Evolutionary conservation across 1,140 invertebrate genomes (phyloP), one percentile per base, ranked within the genome.

Genomic region (Heliothis virescens): DNA sequence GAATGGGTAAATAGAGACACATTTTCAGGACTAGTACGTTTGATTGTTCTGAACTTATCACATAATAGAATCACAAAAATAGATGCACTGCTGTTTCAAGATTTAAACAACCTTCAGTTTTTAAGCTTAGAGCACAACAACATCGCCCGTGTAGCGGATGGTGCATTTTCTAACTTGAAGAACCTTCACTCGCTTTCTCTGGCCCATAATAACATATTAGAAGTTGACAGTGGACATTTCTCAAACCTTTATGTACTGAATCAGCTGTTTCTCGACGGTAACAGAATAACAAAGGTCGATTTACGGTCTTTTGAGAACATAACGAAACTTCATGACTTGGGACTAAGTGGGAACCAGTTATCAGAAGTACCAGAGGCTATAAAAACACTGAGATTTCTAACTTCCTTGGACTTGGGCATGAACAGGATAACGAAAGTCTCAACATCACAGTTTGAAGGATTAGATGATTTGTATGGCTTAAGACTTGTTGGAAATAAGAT

Each of bases 1-100:
- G 96, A 96, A 73, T 98, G 96, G 97, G 96, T 97, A 7, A 97
- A 97, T 79, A 95, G 96, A 73, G 97, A 98, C 82, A 97, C 97
- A 18, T 98, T 98, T 91, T 96, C 96, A 1, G 97, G 96, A 48
- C 94, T 98, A 15, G 96, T 96, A 1, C 95, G 96, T 57, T 95
- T 98, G 2, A 96, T 98, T 15, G 96, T 97, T 16, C 94, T 98
- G 50, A 97, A 98, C 91, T 93, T 98, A 75, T 97, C 97, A 0
- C 95, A 96, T 89, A 98, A 98, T 91, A 95, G 95, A 84, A 95
- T 98, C 60, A 96, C 96, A 1, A 96, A 96, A 84, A 96, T 98
- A 82, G 97, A 98, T 90, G 94, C 96, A 0, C 95, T 96, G 55
- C 95, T 97, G 16, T 98, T 98, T 91, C 96, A 97, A 89, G 97